Conservation (phyloP, 2,797 vertebrate genomes). For the Anabacerthia variegaticeps region DNA sequence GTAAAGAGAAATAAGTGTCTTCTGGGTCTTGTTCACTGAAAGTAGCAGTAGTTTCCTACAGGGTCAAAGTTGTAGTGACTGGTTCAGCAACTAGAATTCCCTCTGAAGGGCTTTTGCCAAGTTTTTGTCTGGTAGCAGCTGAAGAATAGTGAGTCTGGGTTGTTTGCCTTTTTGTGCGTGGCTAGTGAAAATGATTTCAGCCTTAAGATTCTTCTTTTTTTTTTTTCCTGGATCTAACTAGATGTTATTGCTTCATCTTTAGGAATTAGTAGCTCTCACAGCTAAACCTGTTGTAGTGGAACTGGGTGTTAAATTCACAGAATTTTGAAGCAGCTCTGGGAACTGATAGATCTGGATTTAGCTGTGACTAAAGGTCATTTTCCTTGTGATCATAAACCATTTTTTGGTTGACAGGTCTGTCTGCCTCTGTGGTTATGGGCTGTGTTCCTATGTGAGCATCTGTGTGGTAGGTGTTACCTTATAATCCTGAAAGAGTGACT, state of each 20-base stretch:
- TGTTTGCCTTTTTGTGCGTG: neutral
- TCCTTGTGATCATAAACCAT: neutral
- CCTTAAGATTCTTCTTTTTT: neutral
- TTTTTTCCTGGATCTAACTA: neutral
- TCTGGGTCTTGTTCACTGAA: neutral
- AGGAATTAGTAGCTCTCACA: neutral
- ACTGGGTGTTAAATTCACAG: neutral
- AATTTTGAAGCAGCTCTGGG: neutral
- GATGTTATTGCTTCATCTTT: neutral
- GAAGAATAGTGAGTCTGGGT: neutral
- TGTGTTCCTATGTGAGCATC: rapidly evolving
- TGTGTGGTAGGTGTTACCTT: neutral
- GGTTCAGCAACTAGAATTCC: neutral
- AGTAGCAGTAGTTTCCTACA: neutral
- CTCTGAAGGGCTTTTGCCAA: neutral
- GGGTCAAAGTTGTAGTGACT: neutral
- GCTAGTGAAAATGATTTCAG: neutral
- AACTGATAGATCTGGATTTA: neutral
- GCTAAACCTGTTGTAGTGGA: neutral
- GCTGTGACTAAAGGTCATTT: neutral
- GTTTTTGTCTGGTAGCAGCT: neutral
- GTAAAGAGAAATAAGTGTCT: neutral
- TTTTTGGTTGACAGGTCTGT: neutral
- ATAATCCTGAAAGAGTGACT: neutral
- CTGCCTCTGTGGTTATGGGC: neutral